Evolutionary conservation across 2,797 vertebrate species (phyloP), one percentile per base, ranked within the genome.

Genomic region (Semaprochilodus insignis): DNA sequence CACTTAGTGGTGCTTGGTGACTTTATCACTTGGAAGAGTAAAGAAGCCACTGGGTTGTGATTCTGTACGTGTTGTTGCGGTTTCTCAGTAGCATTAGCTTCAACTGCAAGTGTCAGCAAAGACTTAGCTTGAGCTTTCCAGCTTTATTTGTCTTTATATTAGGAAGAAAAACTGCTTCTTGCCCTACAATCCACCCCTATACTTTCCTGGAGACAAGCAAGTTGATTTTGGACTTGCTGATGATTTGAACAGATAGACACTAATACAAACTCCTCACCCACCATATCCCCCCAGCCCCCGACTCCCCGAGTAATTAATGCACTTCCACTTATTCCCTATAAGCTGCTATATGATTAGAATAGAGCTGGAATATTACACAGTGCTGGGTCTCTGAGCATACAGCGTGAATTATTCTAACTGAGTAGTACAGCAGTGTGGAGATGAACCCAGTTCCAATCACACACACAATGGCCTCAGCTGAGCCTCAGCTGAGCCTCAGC

Each of bases 381-480:
- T 17, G 27, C 63, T 48, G 54, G 1, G 11, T 71, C 67, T 62
- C 55, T 48, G 77, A 70, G 54, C 25, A 0, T 0, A 25, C 34
- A 79, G 66, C 27, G 70, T 59, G 54, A 60, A n/a, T 71, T 69
- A 48, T 62, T 62, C 66, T 34, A 31, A 16, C 25, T 31, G 62
- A 65, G 34, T 65, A 65, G 31, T 65, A 17, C 13, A 71, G 77
- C 3, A 6, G 48, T 44, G 55, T 48, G 21, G 11, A 72, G 40
- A 66, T 59, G 60, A 73, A 74, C 48, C 31, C 44, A 19, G 7
- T 36, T 27, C 59, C 57, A 65, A 16, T 71, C 77, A 72, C 52
- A 69, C 57, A 54, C 81, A 87, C 67, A 91, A 87, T 76, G 81
- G 85, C 81, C 81, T 66, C 63, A 83, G 85, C 81, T 31, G 6